Percentiles rank a stretch among this genome's conserved stretches.
Evolutionary conservation across 2,888 invertebrate species (phyloP).

Genomic region (Bhutanitis thaidina): DNA sequence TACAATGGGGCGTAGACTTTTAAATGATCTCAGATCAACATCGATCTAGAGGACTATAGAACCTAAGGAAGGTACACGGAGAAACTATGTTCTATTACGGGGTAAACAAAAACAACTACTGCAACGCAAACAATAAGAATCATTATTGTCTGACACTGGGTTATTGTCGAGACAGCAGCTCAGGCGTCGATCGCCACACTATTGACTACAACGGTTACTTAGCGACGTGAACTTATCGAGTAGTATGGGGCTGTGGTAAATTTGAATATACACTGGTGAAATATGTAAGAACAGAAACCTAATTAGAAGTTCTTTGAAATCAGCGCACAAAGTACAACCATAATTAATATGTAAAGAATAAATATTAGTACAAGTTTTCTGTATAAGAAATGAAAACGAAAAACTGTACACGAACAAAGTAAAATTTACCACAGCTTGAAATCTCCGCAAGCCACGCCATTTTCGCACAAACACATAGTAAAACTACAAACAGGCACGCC

Average conservation of each 20-base stretch:
- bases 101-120: conserved; percentile 47
- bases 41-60: conserved; percentile 13
- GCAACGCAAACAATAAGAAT: conserved; percentile 68
- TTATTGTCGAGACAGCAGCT: conserved; percentile 80
- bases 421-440: neutral
- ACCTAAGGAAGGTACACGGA: conserved; percentile 18
- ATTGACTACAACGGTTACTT: conserved; percentile 49
- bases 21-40: neutral
- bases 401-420: too few relatives aligned
- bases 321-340: too few relatives aligned
- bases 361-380: too few relatives aligned
- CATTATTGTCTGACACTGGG: conserved; percentile 80
- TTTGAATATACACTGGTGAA: neutral
- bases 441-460: neutral
- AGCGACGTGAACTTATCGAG: conserved; percentile 14
- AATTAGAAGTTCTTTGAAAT: too few relatives aligned
- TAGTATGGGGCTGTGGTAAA: neutral
- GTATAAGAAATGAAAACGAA: too few relatives aligned
- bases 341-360: too few relatives aligned
- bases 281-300: too few relatives aligned
- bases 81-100: conserved; percentile 27
- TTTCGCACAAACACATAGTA: conserved; percentile 5
- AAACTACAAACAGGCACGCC: neutral
- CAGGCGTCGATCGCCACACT: conserved; percentile 54
- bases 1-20: too few relatives aligned